Evolutionary conservation across 2,888 invertebrate genomes (phyloP).

Genomic region (Palloptera scutellata): DNA sequence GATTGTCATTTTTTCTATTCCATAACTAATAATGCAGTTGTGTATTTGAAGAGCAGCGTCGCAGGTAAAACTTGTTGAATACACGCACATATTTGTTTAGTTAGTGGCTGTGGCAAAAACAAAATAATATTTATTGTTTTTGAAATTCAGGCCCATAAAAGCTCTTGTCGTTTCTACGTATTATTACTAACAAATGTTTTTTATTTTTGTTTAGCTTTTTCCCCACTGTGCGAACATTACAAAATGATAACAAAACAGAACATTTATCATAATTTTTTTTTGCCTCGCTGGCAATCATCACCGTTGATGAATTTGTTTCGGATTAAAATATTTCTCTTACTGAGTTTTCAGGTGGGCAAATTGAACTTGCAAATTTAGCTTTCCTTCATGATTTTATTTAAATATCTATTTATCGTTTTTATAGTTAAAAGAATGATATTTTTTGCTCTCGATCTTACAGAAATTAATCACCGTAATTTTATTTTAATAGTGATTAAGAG

Average conservation of each 20-base stretch:
- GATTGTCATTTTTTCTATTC: too few relatives aligned
- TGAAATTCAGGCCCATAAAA: too few relatives aligned
- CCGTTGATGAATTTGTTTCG: neutral
- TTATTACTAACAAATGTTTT: slow-evolving; percentile 11
- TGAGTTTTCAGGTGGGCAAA: neutral
- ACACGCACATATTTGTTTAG: too few relatives aligned
- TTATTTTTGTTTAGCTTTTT: slow-evolving; percentile 6
- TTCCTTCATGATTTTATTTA: too few relatives aligned
- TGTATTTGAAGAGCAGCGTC: too few relatives aligned
- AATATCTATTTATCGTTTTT: too few relatives aligned
- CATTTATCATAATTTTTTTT: neutral
- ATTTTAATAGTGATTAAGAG: neutral
- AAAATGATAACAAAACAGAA: neutral
- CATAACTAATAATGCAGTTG: too few relatives aligned
- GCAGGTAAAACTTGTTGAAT: too few relatives aligned
- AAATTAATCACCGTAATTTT: neutral
- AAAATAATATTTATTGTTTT: too few relatives aligned
- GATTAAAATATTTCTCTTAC: too few relatives aligned
- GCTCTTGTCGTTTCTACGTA: slow-evolving; percentile 28
- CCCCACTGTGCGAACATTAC: neutral
- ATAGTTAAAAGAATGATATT: neutral
- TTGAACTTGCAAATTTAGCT: neutral
- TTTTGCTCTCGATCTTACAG: neutral
- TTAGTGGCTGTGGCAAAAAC: too few relatives aligned
- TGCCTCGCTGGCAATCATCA: neutral